A percentile compares a stretch with the other conserved stretches of the same genome.
These are phyloP conservation scores for Lycaon pictus DNA, from an alignment of 2,113 vertebrate species.

Conservation along the genomic window DNA sequence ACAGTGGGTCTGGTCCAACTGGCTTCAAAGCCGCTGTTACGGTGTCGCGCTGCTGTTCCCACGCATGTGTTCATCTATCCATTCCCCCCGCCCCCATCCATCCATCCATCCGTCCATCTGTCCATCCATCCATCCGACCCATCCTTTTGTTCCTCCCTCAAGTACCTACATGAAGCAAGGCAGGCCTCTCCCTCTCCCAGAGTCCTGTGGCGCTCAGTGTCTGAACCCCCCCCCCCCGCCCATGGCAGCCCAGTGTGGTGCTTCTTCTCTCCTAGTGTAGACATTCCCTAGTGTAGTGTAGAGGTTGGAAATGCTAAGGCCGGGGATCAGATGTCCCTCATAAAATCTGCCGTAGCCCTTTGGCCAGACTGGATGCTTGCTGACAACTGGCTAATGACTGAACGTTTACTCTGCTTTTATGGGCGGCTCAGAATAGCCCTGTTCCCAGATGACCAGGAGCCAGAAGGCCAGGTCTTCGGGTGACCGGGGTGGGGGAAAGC, in stretches of 20 bases:
- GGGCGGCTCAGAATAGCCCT: not conserved
- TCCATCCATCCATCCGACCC: not conserved
- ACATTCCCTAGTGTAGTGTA: not conserved
- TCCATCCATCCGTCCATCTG: not conserved
- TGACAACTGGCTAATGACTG: not conserved
- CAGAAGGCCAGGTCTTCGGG: not conserved
- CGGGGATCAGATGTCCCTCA: not conserved
- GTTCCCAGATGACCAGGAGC: not conserved
- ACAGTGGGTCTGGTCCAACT: not conserved
- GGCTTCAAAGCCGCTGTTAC: not conserved
- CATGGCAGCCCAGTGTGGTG: fast-evolving
- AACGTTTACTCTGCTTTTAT: not conserved
- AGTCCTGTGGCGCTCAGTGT: not conserved
- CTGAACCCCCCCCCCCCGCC: not conserved
- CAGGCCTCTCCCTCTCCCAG: not conserved
- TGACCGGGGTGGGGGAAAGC: not conserved
- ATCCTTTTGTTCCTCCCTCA: not conserved
- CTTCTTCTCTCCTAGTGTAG: not conserved
- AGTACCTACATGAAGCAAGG: not conserved
- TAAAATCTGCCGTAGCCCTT: not conserved
- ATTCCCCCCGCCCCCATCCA: not conserved
- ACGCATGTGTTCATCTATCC: not conserved
- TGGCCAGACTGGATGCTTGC: not conserved
- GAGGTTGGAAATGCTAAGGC: not conserved
- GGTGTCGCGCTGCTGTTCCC: too few relatives aligned